Conservation (phyloP, 2,797 vertebrate species). For the Sibirionetta formosa region DNA sequence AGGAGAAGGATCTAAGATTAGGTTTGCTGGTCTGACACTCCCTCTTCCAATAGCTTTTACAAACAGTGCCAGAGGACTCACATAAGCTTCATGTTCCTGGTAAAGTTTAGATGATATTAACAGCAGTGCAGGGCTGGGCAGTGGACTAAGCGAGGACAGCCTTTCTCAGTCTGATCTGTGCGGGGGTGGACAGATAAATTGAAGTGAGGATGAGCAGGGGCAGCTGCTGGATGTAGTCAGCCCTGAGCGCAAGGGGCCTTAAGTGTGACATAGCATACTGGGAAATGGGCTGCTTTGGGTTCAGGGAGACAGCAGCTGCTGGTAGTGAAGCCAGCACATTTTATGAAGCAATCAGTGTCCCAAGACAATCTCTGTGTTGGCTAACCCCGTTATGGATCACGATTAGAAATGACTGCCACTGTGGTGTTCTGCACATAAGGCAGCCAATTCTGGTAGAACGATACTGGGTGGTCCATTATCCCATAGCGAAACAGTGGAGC, state of each 20-base stretch:
- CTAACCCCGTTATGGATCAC: fast-evolving
- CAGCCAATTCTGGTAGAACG: not conserved
- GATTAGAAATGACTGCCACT: not conserved
- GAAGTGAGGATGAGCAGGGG: conserved; percentile 3
- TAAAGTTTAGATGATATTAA: not conserved
- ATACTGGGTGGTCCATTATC: not conserved
- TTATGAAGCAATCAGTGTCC: not conserved
- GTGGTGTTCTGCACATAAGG: not conserved
- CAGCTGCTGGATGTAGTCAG: conserved; percentile 39
- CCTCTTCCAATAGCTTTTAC: not conserved
- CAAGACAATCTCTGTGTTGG: not conserved
- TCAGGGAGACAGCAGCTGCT: conserved; percentile 24
- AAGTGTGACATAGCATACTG: fast-evolving
- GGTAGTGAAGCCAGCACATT: not conserved
- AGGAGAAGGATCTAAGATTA: conserved; percentile 2
- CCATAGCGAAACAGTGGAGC: not conserved
- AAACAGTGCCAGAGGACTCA: not conserved
- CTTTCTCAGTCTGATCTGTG: not conserved
- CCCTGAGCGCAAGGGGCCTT: not conserved
- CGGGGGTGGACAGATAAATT: not conserved
- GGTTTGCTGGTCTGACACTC: not conserved
- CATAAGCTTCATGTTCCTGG: not conserved
- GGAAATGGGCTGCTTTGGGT: not conserved
- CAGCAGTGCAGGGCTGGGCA: not conserved
- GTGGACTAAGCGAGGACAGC: not conserved